These are phyloP conservation scores for Marronus borbonicus DNA, from an alignment of 2,888 invertebrate species.

Conservation along the genomic window DNA sequence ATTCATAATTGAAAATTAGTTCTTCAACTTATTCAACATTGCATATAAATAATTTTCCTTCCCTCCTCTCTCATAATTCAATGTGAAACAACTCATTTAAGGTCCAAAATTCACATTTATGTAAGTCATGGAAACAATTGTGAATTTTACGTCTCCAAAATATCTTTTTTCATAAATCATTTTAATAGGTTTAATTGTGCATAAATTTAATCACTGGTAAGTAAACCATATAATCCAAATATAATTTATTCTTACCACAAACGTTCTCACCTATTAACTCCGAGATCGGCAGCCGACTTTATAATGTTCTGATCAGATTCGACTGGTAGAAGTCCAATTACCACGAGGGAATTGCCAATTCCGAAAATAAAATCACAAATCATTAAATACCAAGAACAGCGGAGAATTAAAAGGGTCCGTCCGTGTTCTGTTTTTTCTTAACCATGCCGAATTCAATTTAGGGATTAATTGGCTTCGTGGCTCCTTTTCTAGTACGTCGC, in stretches of 20 bases:
- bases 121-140: too few species aligned
- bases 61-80: too few species aligned
- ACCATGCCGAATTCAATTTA: conserved; percentile 39
- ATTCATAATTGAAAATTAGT: too few species aligned
- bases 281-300: not conserved
- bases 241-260: not conserved
- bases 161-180: too few species aligned
- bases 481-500: conserved; percentile 26
- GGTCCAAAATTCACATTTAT: too few species aligned
- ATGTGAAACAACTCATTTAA: too few species aligned
- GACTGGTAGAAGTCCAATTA: conserved; percentile 7
- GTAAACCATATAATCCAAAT: too few species aligned
- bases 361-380: conserved; percentile 20
- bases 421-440: conserved; percentile 16
- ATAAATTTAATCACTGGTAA: too few species aligned
- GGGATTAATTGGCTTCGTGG: conserved; percentile 32
- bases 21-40: too few species aligned
- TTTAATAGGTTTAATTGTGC: too few species aligned
- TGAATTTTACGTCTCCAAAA: too few species aligned
- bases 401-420: not conserved
- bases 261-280: conserved; percentile 2
- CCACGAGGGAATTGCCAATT: not conserved
- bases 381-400: not conserved
- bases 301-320: not conserved
- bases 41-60: too few species aligned